Evolutionary conservation across 2,888 invertebrate species (phyloP).

Genomic region (Autographa pulchrina): DNA sequence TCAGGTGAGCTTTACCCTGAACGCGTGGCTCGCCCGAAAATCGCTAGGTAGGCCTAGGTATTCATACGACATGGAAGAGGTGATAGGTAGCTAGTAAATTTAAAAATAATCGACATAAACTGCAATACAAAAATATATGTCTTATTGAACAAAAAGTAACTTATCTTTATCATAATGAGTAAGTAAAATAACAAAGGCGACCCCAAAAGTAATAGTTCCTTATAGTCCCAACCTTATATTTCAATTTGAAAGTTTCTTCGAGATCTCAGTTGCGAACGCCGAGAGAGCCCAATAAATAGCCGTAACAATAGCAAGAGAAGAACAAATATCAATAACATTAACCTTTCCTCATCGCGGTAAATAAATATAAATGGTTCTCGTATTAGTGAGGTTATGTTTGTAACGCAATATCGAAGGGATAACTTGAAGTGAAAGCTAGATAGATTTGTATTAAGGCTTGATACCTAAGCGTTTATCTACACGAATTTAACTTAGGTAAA

Average conservation of each 20-base stretch:
- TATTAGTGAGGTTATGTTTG: constrained; percentile 19
- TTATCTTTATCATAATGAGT: no score
- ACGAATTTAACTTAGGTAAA: no score
- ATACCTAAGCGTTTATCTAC: no score
- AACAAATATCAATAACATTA: constrained; percentile 49
- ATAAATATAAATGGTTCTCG: constrained; percentile 41
- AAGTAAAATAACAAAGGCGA: background rate
- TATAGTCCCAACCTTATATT: constrained; percentile 29
- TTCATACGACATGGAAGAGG: no score
- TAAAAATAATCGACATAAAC: no score
- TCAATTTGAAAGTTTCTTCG: constrained; percentile 45
- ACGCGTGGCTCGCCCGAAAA: no score
- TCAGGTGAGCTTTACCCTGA: no score
- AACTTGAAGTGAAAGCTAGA: background rate
- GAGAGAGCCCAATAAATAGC: constrained; percentile 42
- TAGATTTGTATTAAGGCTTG: no score
- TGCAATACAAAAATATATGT: no score
- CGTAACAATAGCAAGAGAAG: constrained; percentile 42
- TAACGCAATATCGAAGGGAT: constrained; percentile 12
- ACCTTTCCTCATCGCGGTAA: constrained; percentile 36
- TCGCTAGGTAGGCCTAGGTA: no score
- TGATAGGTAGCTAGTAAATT: no score
- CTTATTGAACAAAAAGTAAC: no score
- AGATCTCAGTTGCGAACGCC: constrained; percentile 30
- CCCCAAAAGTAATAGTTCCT: constrained; percentile 1